phyloP scores from a whole-genome alignment of 2,888 invertebrate species.

The Mythimna ferrago region DNA sequence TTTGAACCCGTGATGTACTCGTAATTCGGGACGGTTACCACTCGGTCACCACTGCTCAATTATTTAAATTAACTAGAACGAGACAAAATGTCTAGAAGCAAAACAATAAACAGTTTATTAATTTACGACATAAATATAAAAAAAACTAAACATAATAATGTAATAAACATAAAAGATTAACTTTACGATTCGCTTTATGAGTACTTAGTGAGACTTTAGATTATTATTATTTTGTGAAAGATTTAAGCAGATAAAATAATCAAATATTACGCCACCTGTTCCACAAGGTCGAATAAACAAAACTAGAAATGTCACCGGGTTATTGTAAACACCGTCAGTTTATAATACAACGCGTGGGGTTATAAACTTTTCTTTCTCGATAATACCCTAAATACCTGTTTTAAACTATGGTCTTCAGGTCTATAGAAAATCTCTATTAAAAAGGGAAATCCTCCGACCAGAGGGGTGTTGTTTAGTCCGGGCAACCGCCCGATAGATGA shows the following conservation, averaged over 20 bases:
- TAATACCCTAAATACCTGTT: too few species aligned
- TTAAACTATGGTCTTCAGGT: too few species aligned
- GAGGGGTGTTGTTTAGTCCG: too few species aligned
- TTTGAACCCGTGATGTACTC: too few species aligned
- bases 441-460: too few species aligned
- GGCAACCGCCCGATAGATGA: too few species aligned
- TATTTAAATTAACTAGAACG: neutral
- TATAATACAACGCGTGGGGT: too few species aligned
- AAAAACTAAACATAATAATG: slow-evolving; percentile 1
- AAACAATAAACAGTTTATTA: slow-evolving; percentile 5
- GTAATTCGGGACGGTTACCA: too few species aligned
- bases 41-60: neutral
- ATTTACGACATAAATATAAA: slow-evolving; percentile 4
- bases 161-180: slow-evolving; percentile 26
- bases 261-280: neutral
- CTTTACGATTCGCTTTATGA: slow-evolving; percentile 2
- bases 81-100: slow-evolving; percentile 16
- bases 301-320: too few species aligned
- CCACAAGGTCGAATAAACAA: neutral
- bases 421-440: too few species aligned
- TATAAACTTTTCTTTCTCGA: too few species aligned
- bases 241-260: neutral
- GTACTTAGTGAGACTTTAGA: neutral
- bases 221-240: slow-evolving; percentile 2
- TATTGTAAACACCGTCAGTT: too few species aligned